A percentile compares a stretch with the other conserved stretches of the same genome.
Conservation (phyloP, 2,113 vertebrate species). For the Phodopus roborovskii region DNA sequence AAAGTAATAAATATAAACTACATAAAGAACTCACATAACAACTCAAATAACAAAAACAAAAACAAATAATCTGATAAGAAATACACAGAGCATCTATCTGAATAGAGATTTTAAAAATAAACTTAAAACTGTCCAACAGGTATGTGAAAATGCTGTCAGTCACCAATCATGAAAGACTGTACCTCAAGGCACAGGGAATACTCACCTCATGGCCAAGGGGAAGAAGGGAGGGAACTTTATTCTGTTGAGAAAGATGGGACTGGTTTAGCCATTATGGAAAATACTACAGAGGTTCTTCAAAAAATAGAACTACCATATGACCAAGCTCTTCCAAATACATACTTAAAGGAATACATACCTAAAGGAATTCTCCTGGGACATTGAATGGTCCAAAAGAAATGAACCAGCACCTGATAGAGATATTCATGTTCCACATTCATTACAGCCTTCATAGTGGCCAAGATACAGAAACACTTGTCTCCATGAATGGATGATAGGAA, state of each 20-base stretch:
- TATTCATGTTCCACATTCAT: not conserved
- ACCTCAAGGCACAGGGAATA: not conserved
- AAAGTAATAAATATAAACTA: not conserved
- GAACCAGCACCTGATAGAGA: not conserved
- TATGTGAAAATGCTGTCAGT: not conserved
- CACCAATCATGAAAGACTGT: not conserved
- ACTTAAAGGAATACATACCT: too few relatives aligned
- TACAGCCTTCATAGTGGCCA: not conserved
- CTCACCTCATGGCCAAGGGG: not conserved
- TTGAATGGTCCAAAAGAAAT: not conserved
- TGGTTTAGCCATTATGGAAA: not conserved
- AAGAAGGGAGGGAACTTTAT: not conserved
- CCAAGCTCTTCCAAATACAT: not conserved
- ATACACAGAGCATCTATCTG: not conserved
- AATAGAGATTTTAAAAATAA: not conserved
- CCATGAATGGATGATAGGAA: not conserved
- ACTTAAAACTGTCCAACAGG: not conserved
- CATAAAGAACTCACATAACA: not conserved
- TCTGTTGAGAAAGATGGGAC: not conserved
- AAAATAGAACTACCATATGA: not conserved
- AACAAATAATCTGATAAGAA: not conserved
- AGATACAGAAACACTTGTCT: not conserved
- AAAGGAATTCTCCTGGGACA: not conserved
- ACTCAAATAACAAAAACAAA: not conserved
- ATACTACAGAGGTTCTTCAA: not conserved